Evolutionary conservation across 1,140 invertebrate genomes (phyloP).

Genomic region (Heliothis subflexa): DNA sequence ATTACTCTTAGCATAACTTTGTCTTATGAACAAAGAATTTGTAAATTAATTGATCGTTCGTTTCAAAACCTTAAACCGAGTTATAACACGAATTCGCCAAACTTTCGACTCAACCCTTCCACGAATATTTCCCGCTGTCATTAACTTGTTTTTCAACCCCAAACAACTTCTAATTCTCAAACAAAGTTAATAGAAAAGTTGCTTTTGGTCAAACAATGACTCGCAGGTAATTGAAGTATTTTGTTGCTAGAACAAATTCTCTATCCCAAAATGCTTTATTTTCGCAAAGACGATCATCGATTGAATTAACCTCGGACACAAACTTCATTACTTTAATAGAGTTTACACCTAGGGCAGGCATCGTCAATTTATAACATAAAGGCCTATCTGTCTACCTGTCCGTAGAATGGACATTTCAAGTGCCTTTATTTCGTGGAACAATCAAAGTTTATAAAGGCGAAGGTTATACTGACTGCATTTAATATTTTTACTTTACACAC

Average conservation of each 20-base stretch:
- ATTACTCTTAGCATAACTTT: neutral
- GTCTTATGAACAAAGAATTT: neutral
- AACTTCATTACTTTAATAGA: slow-evolving; percentile 70
- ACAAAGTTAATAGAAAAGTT: slow-evolving; percentile 33
- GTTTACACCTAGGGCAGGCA: slow-evolving; percentile 53
- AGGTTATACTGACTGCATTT: neutral
- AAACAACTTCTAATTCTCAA: slow-evolving; percentile 32
- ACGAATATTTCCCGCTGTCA: neutral
- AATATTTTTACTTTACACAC: neutral
- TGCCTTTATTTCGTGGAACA: slow-evolving; percentile 2
- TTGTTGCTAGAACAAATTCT: slow-evolving; percentile 33
- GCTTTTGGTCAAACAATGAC: slow-evolving; percentile 24
- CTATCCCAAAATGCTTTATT: neutral
- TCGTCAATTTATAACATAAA: slow-evolving; percentile 9
- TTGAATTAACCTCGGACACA: slow-evolving; percentile 54
- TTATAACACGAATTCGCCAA: slow-evolving; percentile 7
- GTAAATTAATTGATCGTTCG: neutral
- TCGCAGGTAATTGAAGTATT: slow-evolving; percentile 54
- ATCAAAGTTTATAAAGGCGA: neutral
- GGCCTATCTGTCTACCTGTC: neutral
- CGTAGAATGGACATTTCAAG: neutral
- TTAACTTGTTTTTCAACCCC: slow-evolving; percentile 28
- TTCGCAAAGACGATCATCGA: slow-evolving; percentile 56
- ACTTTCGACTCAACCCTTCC: slow-evolving; percentile 3
- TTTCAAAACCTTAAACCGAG: slow-evolving; percentile 17